A percentile compares a stretch with the other conserved stretches of the same genome.
These are phyloP conservation scores for Lordiphosa fenestrarum DNA, from an alignment of 2,888 invertebrate species.

Conservation along the genomic window DNA sequence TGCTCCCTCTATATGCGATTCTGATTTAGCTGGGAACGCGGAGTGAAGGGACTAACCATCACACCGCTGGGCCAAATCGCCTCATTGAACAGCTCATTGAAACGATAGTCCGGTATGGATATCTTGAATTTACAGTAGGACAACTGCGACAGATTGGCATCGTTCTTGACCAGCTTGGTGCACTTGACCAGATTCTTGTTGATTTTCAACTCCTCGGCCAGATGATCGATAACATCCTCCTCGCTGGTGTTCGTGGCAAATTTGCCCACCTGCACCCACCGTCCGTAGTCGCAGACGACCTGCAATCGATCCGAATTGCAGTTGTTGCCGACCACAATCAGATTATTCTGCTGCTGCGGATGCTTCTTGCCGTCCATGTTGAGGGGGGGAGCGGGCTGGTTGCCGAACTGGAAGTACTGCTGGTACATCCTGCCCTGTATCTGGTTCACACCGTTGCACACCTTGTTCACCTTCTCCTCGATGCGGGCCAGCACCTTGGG, in stretches of 20 bases:
- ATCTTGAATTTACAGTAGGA: constrained; percentile 78
- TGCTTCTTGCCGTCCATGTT: constrained; percentile 72
- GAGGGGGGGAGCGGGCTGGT: constrained; percentile 66
- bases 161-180: constrained; percentile 77
- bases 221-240: constrained; percentile 76
- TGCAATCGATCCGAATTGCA: constrained; percentile 78
- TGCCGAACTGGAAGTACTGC: constrained; percentile 77
- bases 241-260: constrained; percentile 77
- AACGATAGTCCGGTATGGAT: constrained; percentile 78
- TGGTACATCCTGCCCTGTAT: constrained; percentile 78
- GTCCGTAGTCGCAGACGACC: constrained; percentile 77
- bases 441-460: constrained; percentile 76
- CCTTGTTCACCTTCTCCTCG: constrained; percentile 77
- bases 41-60: constrained; percentile 78
- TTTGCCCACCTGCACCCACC: constrained; percentile 78
- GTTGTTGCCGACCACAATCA: constrained; percentile 77
- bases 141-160: constrained; percentile 76
- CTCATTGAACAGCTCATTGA: constrained; percentile 78
- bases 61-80: constrained; percentile 78
- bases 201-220: constrained; percentile 76
- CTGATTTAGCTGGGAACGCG: constrained; percentile 77
- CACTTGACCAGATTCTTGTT: constrained; percentile 77
- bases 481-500: constrained; percentile 71
- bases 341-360: constrained; percentile 75
- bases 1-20: constrained; percentile 71